Conservation (phyloP, 2,113 vertebrate genomes). For the Hemichromis elongatus region DNA sequence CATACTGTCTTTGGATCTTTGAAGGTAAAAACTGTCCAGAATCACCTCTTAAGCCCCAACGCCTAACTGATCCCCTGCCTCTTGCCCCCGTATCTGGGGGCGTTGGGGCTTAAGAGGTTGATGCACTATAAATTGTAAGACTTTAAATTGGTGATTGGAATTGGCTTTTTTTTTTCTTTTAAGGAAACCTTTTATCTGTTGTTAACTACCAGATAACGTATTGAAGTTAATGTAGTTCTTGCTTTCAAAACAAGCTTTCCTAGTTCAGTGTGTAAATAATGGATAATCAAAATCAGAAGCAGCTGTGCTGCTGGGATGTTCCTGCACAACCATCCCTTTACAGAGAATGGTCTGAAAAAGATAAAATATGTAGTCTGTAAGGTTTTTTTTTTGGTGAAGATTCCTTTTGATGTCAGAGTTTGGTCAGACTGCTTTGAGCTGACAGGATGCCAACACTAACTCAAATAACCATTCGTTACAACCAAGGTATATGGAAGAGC, state of each 20-base stretch:
- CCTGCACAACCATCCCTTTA: background rate
- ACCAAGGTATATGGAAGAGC: background rate
- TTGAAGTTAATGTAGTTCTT: background rate
- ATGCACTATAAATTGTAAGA: background rate
- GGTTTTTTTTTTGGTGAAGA: background rate
- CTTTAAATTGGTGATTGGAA: background rate
- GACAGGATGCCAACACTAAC: background rate
- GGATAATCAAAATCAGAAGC: background rate
- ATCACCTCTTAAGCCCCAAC: too few relatives aligned
- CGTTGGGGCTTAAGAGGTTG: too few relatives aligned
- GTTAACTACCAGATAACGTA: background rate
- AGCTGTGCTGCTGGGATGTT: background rate
- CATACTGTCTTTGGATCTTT: background rate
- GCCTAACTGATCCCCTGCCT: too few relatives aligned
- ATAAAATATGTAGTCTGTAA: background rate
- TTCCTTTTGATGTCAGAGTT: background rate
- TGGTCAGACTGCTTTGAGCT: background rate
- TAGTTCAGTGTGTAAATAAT: background rate
- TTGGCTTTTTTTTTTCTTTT: background rate
- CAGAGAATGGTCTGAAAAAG: background rate
- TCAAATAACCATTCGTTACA: background rate
- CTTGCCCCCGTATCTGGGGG: too few relatives aligned
- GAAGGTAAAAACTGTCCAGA: background rate
- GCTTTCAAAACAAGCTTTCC: background rate
- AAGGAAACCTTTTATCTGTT: background rate